Evolutionary conservation across 2,888 invertebrate species (phyloP).

Genomic region (Flexamia atlantica): DNA sequence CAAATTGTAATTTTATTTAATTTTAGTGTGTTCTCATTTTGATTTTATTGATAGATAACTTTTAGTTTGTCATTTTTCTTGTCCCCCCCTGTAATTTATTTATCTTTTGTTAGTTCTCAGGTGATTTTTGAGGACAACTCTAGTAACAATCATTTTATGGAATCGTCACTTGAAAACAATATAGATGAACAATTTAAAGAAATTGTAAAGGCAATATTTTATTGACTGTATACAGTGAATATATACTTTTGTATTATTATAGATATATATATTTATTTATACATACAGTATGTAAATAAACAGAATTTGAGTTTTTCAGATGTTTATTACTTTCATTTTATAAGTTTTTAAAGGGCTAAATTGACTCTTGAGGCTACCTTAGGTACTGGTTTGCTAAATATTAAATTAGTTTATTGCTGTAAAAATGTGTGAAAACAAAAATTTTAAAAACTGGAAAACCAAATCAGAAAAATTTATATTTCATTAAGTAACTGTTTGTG

Average conservation of each 20-base stretch:
- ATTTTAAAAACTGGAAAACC: no score
- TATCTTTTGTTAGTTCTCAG: neutral
- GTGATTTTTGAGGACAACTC: conserved; percentile 9
- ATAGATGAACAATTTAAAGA: neutral
- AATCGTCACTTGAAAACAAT: neutral
- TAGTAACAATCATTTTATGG: neutral
- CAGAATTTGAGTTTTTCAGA: neutral
- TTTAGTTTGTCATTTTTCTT: no score
- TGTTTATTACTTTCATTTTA: neutral
- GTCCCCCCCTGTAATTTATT: neutral
- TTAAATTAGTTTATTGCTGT: no score
- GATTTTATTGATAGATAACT: no score
- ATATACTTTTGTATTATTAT: neutral
- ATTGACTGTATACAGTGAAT: neutral
- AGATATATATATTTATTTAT: neutral
- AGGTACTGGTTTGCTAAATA: no score
- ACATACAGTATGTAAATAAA: neutral
- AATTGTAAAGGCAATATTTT: neutral
- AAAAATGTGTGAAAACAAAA: no score
- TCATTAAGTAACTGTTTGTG: no score
- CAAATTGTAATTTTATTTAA: no score
- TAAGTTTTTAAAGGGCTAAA: no score
- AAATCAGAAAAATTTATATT: no score
- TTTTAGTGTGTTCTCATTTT: no score
- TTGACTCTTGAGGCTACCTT: no score